Percentiles rank a stretch among this genome's conserved stretches.
Conservation (phyloP, 2,797 vertebrate species). For the Siniperca obscura region DNA sequence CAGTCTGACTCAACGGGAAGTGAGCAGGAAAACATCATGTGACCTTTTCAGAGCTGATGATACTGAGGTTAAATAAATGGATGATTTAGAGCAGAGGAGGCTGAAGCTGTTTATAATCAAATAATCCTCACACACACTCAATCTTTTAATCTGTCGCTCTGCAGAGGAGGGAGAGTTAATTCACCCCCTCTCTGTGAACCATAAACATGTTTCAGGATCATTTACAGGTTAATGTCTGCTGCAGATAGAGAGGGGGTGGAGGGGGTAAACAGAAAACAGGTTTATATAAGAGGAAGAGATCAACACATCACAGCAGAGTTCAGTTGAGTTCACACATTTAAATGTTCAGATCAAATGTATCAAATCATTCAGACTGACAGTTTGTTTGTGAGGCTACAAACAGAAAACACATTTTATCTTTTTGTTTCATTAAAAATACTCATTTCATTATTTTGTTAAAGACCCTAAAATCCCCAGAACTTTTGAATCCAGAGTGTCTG, state of each 20-base stretch:
- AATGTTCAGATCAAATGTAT: background rate
- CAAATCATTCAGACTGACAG: too few species aligned
- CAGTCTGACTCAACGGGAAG: constrained; percentile 1
- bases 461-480: background rate
- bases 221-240: background rate
- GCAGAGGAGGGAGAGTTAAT: background rate
- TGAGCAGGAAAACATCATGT: constrained; percentile 2
- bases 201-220: constrained; percentile 8
- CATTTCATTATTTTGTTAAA: background rate
- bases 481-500: too few species aligned
- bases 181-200: background rate
- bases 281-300: background rate
- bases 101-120: constrained; percentile 1
- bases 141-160: constrained; percentile 6
- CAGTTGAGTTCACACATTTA: background rate
- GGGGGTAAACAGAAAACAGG: background rate
- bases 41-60: background rate
- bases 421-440: too few species aligned
- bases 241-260: background rate
- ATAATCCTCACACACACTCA: background rate
- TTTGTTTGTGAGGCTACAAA: background rate
- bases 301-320: background rate
- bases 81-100: constrained; percentile 20
- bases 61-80: background rate
- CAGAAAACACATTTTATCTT: background rate